phyloP scores from a whole-genome alignment of 2,113 vertebrate species.

The Gobio gobio region DNA sequence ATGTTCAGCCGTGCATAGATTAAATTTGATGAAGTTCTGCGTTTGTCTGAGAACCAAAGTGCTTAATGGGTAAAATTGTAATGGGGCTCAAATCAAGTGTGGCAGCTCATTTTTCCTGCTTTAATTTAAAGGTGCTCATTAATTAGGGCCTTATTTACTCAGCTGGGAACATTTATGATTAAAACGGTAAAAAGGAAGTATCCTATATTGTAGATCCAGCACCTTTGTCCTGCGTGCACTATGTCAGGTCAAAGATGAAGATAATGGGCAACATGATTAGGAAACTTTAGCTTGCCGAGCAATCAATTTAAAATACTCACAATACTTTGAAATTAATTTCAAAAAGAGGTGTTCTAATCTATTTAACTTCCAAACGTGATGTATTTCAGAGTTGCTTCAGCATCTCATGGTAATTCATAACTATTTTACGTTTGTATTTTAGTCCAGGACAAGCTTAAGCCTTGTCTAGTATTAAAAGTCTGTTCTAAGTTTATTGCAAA shows the following conservation, averaged over 20 bases:
- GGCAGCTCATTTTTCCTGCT: slow-evolving; percentile 65
- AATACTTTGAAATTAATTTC: no score
- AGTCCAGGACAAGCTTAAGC: no score
- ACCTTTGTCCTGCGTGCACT: not conserved
- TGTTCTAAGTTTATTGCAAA: not conserved
- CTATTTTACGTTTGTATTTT: no score
- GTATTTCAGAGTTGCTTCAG: no score
- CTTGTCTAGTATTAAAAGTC: no score
- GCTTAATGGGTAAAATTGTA: slow-evolving; percentile 72
- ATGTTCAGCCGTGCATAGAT: slow-evolving; percentile 64
- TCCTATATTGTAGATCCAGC: not conserved
- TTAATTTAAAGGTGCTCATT: slow-evolving; percentile 69
- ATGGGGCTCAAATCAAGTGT: slow-evolving; percentile 70
- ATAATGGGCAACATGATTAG: not conserved
- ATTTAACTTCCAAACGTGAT: no score
- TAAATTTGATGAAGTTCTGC: slow-evolving; percentile 63
- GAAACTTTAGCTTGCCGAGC: not conserved
- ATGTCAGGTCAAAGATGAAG: not conserved
- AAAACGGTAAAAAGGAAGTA: slow-evolving; percentile 37
- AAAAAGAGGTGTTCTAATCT: no score
- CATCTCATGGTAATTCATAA: no score
- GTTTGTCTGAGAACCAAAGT: slow-evolving; percentile 39
- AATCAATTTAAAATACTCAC: no score
- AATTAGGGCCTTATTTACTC: slow-evolving; percentile 74
- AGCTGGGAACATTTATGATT: slow-evolving; percentile 72